A percentile compares a stretch with the other conserved stretches of the same genome.
These are phyloP conservation scores for Polypterus senegalus DNA, from an alignment of 2,113 vertebrate species.

Conservation along the genomic window DNA sequence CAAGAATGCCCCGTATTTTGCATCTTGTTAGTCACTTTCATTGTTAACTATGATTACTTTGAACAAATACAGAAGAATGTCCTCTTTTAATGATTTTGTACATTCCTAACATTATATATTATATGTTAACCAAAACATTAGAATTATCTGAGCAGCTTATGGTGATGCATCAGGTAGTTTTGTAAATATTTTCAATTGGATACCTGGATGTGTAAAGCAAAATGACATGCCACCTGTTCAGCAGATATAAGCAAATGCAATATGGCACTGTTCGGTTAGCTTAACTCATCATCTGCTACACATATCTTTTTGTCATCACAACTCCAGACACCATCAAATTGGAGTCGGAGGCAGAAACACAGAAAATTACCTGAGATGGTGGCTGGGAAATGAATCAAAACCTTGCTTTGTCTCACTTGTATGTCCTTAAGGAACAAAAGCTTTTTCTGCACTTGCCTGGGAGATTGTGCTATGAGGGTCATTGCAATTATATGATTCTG, in stretches of 20 bases:
- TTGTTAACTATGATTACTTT: no score
- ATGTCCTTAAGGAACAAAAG: slow-evolving; percentile 13
- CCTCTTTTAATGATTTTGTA: no score
- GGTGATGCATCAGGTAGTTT: no score
- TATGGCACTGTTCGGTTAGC: slow-evolving; percentile 33
- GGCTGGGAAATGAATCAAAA: slow-evolving; percentile 49
- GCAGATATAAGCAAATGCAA: slow-evolving; percentile 22
- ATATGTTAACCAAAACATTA: no score
- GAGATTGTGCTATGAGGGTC: slow-evolving; percentile 4
- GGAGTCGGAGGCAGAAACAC: slow-evolving; percentile 35
- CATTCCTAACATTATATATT: no score
- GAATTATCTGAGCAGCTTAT: no score
- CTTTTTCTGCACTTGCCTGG: slow-evolving; percentile 6
- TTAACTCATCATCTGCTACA: slow-evolving; percentile 44
- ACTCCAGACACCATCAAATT: slow-evolving; percentile 45
- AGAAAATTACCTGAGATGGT: slow-evolving; percentile 49
- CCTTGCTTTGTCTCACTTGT: slow-evolving; percentile 22
- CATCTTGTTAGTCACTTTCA: no score
- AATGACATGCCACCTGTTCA: slow-evolving; percentile 45
- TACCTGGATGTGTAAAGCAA: no score
- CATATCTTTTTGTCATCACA: slow-evolving; percentile 43
- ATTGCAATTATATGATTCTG: slow-evolving; percentile 12
- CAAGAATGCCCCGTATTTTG: no score
- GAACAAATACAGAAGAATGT: no score
- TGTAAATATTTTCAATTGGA: no score